Conservation (phyloP, 2,888 invertebrate species). For the Spilosoma lubricipeda region DNA sequence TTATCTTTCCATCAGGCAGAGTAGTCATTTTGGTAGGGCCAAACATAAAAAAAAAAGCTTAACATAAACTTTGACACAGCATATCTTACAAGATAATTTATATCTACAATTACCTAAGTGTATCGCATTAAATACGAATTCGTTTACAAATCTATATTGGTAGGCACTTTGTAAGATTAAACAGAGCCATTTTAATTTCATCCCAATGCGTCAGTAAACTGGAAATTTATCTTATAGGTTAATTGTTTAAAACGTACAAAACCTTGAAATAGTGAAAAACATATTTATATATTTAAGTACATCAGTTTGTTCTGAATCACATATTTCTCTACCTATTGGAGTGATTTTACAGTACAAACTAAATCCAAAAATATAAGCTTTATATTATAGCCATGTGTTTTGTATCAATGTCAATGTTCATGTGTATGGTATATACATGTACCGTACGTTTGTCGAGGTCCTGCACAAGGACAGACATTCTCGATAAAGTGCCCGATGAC, state of each 20-base stretch:
- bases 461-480: constrained; percentile 24
- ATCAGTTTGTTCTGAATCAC: not conserved
- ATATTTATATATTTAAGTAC: not conserved
- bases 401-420: not conserved
- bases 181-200: no score
- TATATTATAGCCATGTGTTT: not conserved
- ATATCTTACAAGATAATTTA: not conserved
- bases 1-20: no score
- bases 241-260: no score
- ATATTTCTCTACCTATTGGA: not conserved
- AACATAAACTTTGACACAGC: not conserved
- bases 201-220: no score
- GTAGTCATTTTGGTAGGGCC: no score
- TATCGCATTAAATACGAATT: not conserved
- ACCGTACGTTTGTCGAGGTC: constrained; percentile 5
- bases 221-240: no score
- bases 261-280: no score
- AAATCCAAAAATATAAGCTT: not conserved
- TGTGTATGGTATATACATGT: not conserved
- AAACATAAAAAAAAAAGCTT: no score
- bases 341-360: not conserved
- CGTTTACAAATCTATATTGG: no score
- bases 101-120: not conserved
- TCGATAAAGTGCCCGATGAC: constrained; percentile 9
- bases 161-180: no score